phyloP scores from a whole-genome alignment of 2,888 invertebrate species.

The Hermodice carunculata region DNA sequence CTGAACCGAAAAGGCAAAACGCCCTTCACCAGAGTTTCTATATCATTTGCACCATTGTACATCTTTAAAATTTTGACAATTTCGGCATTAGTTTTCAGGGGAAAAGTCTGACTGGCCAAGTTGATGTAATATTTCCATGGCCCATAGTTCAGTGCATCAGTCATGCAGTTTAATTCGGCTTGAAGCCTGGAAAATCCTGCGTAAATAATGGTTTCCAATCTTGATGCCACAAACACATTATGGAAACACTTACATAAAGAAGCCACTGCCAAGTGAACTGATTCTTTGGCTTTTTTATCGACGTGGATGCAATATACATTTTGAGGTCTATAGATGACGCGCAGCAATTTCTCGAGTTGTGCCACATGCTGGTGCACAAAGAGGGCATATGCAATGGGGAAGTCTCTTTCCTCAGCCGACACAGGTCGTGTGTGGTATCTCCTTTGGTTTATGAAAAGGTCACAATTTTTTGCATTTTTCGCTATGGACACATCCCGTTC shows the following conservation, averaged over 20 bases:
- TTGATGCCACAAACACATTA: constrained; percentile 62
- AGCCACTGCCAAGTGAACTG: constrained; percentile 34
- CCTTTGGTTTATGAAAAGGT: neutral
- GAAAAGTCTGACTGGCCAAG: constrained; percentile 60
- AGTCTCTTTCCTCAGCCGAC: constrained; percentile 40
- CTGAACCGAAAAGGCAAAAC: constrained; percentile 27
- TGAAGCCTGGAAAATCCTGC: constrained; percentile 55
- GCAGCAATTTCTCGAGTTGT: constrained; percentile 50
- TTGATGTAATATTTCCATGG: constrained; percentile 64
- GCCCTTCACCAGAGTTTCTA: constrained; percentile 54
- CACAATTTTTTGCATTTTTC: neutral
- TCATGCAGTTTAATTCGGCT: constrained; percentile 64
- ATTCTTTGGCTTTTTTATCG: constrained; percentile 44
- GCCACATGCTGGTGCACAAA: constrained; percentile 51
- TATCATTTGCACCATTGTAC: constrained; percentile 63
- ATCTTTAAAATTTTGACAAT: constrained; percentile 59
- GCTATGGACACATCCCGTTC: constrained; percentile 20
- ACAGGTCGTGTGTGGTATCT: constrained; percentile 3
- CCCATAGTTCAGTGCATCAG: constrained; percentile 42
- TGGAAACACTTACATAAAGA: constrained; percentile 50
- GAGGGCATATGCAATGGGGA: constrained; percentile 56
- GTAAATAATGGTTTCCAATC: constrained; percentile 57
- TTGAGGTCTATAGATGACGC: constrained; percentile 54
- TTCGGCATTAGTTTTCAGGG: constrained; percentile 62
- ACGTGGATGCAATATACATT: constrained; percentile 62